These are phyloP conservation scores for Lepus europaeus DNA, from an alignment of 2,113 vertebrate genomes.

Conservation along the genomic window DNA sequence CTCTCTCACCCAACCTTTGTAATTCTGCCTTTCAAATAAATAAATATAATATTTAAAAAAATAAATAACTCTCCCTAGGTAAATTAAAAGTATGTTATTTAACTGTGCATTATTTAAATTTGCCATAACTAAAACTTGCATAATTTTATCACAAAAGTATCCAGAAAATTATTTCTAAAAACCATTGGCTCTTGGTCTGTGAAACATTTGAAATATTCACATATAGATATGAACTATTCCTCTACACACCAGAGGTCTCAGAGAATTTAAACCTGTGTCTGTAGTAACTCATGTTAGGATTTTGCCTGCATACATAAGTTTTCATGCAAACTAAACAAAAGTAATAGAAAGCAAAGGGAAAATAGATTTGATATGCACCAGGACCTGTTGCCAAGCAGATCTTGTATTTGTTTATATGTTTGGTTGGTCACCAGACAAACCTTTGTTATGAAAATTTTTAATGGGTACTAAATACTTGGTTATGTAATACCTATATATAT, in stretches of 20 bases:
- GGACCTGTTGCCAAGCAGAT: neutral
- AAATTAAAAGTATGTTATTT: neutral
- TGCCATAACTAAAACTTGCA: constrained; percentile 52
- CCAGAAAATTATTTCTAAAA: constrained; percentile 28
- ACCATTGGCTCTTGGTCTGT: neutral
- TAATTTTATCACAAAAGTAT: constrained; percentile 59
- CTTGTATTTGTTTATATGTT: neutral
- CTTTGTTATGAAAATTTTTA: constrained; percentile 6
- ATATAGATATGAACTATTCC: constrained; percentile 22
- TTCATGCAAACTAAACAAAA: constrained; percentile 46
- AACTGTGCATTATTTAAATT: neutral
- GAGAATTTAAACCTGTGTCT: neutral
- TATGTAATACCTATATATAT: constrained; percentile 9
- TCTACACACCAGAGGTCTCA: constrained; percentile 8
- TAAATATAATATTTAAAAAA: too few species aligned
- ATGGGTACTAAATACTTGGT: neutral
- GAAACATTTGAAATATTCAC: constrained; percentile 21
- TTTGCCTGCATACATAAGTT: constrained; percentile 31
- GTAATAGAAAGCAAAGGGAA: neutral
- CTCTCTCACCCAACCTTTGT: too few species aligned
- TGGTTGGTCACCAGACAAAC: neutral
- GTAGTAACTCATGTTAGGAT: neutral
- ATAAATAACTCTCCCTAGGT: neutral
- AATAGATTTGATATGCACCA: neutral
- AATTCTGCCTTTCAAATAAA: too few species aligned